phyloP scores from a whole-genome alignment of 2,113 vertebrate species.

The Ceratotherium simum region DNA sequence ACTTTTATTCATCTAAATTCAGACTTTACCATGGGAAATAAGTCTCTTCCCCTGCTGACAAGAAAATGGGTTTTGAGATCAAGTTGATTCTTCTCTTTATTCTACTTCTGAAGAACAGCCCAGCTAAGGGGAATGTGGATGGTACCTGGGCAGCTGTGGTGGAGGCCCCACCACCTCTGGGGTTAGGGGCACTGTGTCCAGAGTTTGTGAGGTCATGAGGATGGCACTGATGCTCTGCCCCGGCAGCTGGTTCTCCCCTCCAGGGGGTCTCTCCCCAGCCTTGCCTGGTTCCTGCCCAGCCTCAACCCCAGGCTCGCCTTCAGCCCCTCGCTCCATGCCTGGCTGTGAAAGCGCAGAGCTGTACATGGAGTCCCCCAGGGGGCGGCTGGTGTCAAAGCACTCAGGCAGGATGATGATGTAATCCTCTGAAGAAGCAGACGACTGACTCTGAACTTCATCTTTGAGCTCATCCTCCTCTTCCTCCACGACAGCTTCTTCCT shows the following conservation, averaged over 20 bases:
- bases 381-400: constrained; percentile 97
- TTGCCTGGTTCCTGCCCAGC: constrained; percentile 62
- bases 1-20: constrained; percentile 62
- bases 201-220: constrained; percentile 89
- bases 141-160: constrained; percentile 84
- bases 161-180: constrained; percentile 84
- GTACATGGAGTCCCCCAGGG: constrained; percentile 96
- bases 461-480: constrained; percentile 86
- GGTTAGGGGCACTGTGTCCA: constrained; percentile 88
- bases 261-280: constrained; percentile 28
- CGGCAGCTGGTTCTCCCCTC: constrained; percentile 51
- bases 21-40: constrained; percentile 23
- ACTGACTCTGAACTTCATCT: constrained; percentile 94
- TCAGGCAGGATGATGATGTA: constrained; percentile 97
- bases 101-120: background rate
- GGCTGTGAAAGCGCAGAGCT: constrained; percentile 96
- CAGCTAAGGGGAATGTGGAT: background rate
- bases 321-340: constrained; percentile 85
- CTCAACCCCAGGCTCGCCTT: constrained; percentile 81
- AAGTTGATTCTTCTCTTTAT: constrained; percentile 14
- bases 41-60: background rate
- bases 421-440: constrained; percentile 95
- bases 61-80: constrained; percentile 11
- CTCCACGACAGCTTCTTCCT: constrained; percentile 52
- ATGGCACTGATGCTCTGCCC: constrained; percentile 86